Evolutionary conservation across 2,888 invertebrate species (phyloP).

Genomic region (Pollenia griseotomentosa): DNA sequence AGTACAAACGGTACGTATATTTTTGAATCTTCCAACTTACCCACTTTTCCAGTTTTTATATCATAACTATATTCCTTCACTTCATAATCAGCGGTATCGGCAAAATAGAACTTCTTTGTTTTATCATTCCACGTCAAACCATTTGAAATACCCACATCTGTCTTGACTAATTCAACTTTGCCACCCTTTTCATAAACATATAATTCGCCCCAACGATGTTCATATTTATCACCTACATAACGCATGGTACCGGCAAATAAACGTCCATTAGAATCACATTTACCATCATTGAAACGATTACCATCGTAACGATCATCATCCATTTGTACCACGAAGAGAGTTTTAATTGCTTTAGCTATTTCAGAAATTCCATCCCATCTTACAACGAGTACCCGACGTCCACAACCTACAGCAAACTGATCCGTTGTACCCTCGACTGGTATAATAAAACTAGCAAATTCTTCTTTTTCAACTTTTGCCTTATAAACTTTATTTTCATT

Average conservation of each 20-base stretch:
- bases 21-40: conserved; percentile 84
- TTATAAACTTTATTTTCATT: conserved; percentile 85
- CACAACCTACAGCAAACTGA: conserved; percentile 88
- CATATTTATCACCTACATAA: conserved; percentile 80
- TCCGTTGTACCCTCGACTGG: conserved; percentile 87
- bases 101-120: conserved; percentile 89
- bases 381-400: conserved; percentile 86
- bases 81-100: conserved; percentile 88
- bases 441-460: conserved; percentile 85
- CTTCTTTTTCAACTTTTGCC: conserved; percentile 85
- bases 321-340: conserved; percentile 86
- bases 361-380: conserved; percentile 87
- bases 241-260: conserved; percentile 88
- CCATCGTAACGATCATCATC: conserved; percentile 85
- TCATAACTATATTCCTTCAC: conserved; percentile 91
- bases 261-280: conserved; percentile 90
- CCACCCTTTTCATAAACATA: conserved; percentile 80
- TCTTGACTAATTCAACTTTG: conserved; percentile 77
- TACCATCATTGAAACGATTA: conserved; percentile 91
- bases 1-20: too few species aligned
- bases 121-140: conserved; percentile 91
- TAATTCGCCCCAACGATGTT: conserved; percentile 81
- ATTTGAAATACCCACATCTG: conserved; percentile 89
- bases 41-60: conserved; percentile 87
- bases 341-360: conserved; percentile 84